phyloP scores from a whole-genome alignment of 2,797 vertebrate genomes.

The Betta splendens region DNA sequence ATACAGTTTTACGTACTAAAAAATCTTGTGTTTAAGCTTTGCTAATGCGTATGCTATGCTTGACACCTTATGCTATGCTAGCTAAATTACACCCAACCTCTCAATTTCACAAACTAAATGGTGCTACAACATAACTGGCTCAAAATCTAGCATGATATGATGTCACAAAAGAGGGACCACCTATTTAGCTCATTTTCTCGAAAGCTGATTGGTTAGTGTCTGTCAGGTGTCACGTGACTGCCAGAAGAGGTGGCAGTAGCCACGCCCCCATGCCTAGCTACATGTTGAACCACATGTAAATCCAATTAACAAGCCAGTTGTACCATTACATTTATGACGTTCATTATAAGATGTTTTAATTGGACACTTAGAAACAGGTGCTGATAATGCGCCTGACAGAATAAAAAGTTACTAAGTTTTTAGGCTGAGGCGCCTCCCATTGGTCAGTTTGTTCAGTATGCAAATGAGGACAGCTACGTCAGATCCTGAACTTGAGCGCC shows the following conservation, averaged over 20 bases:
- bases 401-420: conserved; percentile 65
- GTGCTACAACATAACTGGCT: conserved; percentile 74
- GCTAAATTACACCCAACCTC: conserved; percentile 12
- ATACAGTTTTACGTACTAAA: too few species aligned
- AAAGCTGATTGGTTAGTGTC: conserved; percentile 55
- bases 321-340: conserved; percentile 31
- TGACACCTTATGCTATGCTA: conserved; percentile 33
- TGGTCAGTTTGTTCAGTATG: conserved; percentile 85
- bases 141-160: conserved; percentile 78
- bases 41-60: too few species aligned
- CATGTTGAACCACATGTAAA: conserved; percentile 6
- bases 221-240: conserved; percentile 69
- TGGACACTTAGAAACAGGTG: not conserved
- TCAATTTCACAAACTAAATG: conserved; percentile 34
- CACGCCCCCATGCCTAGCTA: conserved; percentile 60
- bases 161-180: conserved; percentile 47
- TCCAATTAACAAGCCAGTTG: conserved; percentile 22
- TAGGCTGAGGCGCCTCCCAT: conserved; percentile 68
- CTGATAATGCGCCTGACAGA: not conserved
- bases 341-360: not conserved
- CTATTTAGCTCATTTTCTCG: conserved; percentile 81
- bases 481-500: conserved; percentile 95
- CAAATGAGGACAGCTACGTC: conserved; percentile 85
- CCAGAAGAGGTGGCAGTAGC: conserved; percentile 16
- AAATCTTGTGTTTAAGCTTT: too few species aligned